phyloP scores from a whole-genome alignment of 1,140 invertebrate species.

The Ceratina australensis region DNA sequence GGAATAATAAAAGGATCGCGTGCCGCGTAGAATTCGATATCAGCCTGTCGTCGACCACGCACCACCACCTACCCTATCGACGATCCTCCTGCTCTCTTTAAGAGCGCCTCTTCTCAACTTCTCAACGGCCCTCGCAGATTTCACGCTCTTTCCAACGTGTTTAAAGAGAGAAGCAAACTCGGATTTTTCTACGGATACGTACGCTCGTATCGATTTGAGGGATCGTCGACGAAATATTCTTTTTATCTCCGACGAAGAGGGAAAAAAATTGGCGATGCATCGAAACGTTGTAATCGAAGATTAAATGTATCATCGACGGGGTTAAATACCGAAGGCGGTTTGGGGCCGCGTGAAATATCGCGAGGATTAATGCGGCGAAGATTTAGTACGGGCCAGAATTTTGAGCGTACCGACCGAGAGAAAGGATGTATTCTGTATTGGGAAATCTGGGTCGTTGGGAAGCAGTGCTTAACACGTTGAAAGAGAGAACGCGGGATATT shows the following conservation, averaged over 20 bases:
- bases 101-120: not conserved
- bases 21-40: constrained; percentile 35
- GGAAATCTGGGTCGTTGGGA: constrained; percentile 22
- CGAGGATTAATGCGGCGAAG: constrained; percentile 11
- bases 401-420: constrained; percentile 7
- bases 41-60: not conserved
- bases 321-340: not conserved
- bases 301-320: not conserved
- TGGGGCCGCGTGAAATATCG: not conserved
- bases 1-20: constrained; percentile 36
- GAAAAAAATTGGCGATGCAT: not conserved
- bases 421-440: constrained; percentile 2
- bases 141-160: no score
- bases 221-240: no score
- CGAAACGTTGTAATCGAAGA: not conserved
- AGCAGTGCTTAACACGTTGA: constrained; percentile 12
- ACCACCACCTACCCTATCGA: not conserved
- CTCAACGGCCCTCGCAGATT: no score
- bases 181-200: no score
- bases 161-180: no score
- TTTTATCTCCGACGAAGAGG: no score
- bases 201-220: no score
- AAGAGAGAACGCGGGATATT: constrained; percentile 1
- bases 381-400: constrained; percentile 13
- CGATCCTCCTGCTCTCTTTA: not conserved